Base-by-base conservation (phyloP, 2,797 vertebrate genomes). In the Syngnathus acus region DNA sequence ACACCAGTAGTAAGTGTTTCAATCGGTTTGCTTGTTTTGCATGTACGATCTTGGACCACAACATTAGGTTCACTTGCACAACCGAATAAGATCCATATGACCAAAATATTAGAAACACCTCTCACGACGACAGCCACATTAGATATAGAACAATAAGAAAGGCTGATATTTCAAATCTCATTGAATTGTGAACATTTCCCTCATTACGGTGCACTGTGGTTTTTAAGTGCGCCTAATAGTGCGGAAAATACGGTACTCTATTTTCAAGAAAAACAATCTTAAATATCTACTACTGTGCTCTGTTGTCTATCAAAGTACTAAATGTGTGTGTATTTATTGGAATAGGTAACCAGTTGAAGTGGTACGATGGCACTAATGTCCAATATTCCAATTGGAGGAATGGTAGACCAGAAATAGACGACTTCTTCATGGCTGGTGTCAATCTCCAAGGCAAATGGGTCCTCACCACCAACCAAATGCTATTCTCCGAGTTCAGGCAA, bases 381-480 rank as follows among this genome's bases (percentile, higher is more conserved):
- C 91, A 93, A 26, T 99, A 93, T 77, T 94, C 94, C 69, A 94
- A 95, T 68, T 99, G 97, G 97, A 86, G 75, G n/a, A 23, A 11
- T 0, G 95, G 95, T 68, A 90, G 95, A 77, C 94, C 93, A 26
- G 39, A 78, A n/a, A 62, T 94, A 61, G 77, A 85, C 0, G 75
- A 65, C 45, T 54, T 76, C 10, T 95, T 95, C 89, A 82, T 93
- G 86, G 93, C 93, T n/a, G 95, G 92, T n/a, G 86, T 99, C 72
- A 87, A 78, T 65, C 43, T 84, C 9, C 85, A 92, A 59, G 92
- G 94, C 0, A 84, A 82, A 77, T 98, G 97, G 97, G 86, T 95
- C 74, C 78, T 94, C 70, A 71, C 91, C 47, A 72, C 75, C 48
- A 84, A 88, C 63, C 53, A 50, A 43, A 16, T 3, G 0, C 53